These are phyloP conservation scores for Clavelina lepadiformis DNA, from an alignment of 23 tunicate species.

Conservation along the genomic window DNA sequence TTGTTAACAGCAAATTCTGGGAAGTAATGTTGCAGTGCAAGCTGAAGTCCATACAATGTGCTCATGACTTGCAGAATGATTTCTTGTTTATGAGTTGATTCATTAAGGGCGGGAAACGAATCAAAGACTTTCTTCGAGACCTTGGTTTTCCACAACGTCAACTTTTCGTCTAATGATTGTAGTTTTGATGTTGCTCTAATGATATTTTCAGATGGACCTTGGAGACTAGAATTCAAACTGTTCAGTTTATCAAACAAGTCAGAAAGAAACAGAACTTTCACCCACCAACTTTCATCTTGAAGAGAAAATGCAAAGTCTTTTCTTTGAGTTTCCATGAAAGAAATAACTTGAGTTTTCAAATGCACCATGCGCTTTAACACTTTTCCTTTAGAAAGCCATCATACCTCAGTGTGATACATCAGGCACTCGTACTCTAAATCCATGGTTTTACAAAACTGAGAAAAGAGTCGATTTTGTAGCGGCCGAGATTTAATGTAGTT, in stretches of 20 bases:
- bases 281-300: slow-evolving; percentile 40
- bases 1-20: no score
- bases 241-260: slow-evolving; percentile 55
- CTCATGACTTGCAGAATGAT: slow-evolving; percentile 28
- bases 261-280: slow-evolving; percentile 50
- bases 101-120: slow-evolving; percentile 25
- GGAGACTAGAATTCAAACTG: slow-evolving; percentile 57
- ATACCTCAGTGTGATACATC: slow-evolving; percentile 45
- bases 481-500: slow-evolving; percentile 50
- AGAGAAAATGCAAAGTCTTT: slow-evolving; percentile 49
- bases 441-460: slow-evolving; percentile 38
- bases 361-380: slow-evolving; percentile 52
- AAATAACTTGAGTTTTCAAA: slow-evolving; percentile 47
- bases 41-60: neutral
- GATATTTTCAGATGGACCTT: slow-evolving; percentile 47
- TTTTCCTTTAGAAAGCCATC: slow-evolving; percentile 51
- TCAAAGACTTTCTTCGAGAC: no score
- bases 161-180: slow-evolving; percentile 52
- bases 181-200: slow-evolving; percentile 21
- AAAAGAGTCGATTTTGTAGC: slow-evolving; percentile 38
- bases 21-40: no score
- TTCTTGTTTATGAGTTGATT: slow-evolving; percentile 12
- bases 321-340: slow-evolving; percentile 29
- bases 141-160: slow-evolving; percentile 52
- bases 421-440: slow-evolving; percentile 29